A percentile compares a stretch with the other conserved stretches of the same genome.
Conservation (phyloP, 2,888 invertebrate species). For the Lysandra bellargus region DNA sequence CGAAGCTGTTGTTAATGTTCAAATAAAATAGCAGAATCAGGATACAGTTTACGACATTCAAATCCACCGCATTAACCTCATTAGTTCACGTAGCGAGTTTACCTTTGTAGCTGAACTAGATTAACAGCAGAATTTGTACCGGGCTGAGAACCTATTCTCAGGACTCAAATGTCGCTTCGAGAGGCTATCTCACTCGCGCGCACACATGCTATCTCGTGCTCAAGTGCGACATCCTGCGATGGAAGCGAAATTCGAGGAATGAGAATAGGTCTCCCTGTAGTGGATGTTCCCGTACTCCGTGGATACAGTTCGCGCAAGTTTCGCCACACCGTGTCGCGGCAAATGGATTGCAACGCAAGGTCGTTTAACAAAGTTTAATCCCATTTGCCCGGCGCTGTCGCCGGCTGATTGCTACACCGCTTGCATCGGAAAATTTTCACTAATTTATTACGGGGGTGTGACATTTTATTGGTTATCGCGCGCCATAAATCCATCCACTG, state of each 20-base stretch:
- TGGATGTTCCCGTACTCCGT: neutral
- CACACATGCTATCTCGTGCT: neutral
- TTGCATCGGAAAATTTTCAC: constrained; percentile 58
- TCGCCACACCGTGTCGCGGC: constrained; percentile 60
- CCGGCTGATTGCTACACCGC: constrained; percentile 48
- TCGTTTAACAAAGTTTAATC: constrained; percentile 77
- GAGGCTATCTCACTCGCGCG: neutral
- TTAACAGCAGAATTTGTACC: constrained; percentile 58
- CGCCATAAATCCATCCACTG: constrained; percentile 54
- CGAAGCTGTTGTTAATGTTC: neutral
- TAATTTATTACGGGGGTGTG: constrained; percentile 58
- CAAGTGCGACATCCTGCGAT: neutral
- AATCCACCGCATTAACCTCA: constrained; percentile 36
- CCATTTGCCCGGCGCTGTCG: constrained; percentile 67
- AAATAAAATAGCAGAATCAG: neutral
- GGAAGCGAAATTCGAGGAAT: neutral
- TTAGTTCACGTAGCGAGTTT: constrained; percentile 39
- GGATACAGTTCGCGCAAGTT: constrained; percentile 50
- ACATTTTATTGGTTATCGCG: constrained; percentile 49
- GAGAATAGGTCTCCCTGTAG: constrained; percentile 33
- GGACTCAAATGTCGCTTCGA: neutral
- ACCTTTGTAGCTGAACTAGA: constrained; percentile 47
- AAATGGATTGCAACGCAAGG: constrained; percentile 73
- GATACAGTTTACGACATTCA: constrained; percentile 1
- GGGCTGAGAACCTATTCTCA: constrained; percentile 38